Base-by-base conservation (phyloP, 2,113 vertebrate genomes). In the Scartelaos histophorus region DNA sequence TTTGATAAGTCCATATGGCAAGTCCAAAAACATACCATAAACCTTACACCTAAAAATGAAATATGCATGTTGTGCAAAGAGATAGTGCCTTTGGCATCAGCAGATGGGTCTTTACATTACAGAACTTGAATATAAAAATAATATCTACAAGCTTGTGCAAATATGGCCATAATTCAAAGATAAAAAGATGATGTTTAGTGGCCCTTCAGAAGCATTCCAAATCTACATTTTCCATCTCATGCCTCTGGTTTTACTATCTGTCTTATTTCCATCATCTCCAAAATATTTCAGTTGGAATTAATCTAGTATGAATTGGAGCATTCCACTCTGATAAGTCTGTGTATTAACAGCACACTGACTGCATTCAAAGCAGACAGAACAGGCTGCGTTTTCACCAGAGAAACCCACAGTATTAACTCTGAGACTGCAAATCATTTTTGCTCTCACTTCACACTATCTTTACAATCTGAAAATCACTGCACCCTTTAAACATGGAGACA, bases 171-270 rank as follows among this genome's bases (percentile, higher is more conserved):
- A 17, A 64, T 15, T 35, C 7, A 35, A 1, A n/a, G 16, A 17
- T 38, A 64, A 19, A 19, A 38, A 9, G 0, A 11, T 4, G 0
- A 15, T 60, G 57, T 60, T 19, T 62, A 35, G 60, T 17, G 57
- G 29, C 16, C 24, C 13, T 60, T 38, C 25, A 64, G 58, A 61
- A 61, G 25, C 29, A 34, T 16, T 64, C 15, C 34, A 38, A 64
- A 64, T 64, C 16, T 38, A 64, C 29, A 64, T 64, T n/a, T n/a
- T 64, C 1, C 60, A 62, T 64, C 61, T 62, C 29, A 34, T 61
- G 58, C 58, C 58, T 61, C 25, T 9, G 24, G 58, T 17, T 64
- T 35, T 38, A 64, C 17, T 38, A 61, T 38, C 61, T 19, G 61
- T 2, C 17, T 64, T 34, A 13, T n/a, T 62, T 62, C 60, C 29